Conservation (phyloP, 2,888 invertebrate species). For the Azorinus chamasolen region DNA sequence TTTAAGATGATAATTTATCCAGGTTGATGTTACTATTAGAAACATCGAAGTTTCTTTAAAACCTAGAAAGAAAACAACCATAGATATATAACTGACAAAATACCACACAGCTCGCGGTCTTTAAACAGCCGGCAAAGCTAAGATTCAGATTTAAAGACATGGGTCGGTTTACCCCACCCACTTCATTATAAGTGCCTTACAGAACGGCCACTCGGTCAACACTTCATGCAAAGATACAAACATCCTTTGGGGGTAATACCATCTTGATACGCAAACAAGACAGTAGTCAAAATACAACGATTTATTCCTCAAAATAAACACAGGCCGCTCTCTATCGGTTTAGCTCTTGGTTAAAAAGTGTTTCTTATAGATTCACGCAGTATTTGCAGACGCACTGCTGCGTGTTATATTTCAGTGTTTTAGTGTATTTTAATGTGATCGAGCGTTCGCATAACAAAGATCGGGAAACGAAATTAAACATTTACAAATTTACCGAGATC, state of each 20-base stretch:
- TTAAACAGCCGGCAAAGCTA: too few relatives aligned
- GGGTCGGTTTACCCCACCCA: too few relatives aligned
- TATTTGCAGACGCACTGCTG: background rate
- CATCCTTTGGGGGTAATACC: conserved; percentile 36
- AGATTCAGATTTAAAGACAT: background rate
- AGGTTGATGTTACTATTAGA: too few relatives aligned
- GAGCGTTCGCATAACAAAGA: background rate
- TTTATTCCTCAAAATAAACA: conserved; percentile 29
- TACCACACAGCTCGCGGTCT: too few relatives aligned
- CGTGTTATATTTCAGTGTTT: background rate
- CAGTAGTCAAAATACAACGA: conserved; percentile 28
- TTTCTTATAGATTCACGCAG: conserved; percentile 5
- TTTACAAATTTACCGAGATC: conserved; percentile 35
- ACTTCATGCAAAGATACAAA: conserved; percentile 20
- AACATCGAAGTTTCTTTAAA: too few relatives aligned
- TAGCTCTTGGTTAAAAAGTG: conserved; percentile 32
- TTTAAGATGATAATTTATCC: too few relatives aligned
- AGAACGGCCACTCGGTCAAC: background rate
- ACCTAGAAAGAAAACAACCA: too few relatives aligned
- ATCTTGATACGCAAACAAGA: conserved; percentile 11
- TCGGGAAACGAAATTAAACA: background rate
- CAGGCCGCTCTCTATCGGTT: conserved; percentile 28
- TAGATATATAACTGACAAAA: too few relatives aligned
- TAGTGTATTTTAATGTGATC: background rate
- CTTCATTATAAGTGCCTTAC: background rate